Conservation (phyloP, 2,888 invertebrate genomes). For the Xanthorhoe designata region DNA sequence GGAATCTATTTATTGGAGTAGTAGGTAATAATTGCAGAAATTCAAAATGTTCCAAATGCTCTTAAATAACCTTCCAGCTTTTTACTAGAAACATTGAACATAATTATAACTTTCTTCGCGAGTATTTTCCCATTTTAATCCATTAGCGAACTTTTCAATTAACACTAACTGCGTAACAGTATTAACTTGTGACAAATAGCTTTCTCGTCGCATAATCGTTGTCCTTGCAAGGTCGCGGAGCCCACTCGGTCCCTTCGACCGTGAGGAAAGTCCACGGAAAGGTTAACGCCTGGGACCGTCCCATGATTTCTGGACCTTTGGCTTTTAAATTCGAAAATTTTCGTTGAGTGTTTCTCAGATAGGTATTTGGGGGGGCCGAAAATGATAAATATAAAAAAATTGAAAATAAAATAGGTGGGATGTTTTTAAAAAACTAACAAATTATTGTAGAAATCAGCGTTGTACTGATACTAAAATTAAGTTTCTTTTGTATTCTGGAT, state of each 20-base stretch:
- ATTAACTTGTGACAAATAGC: conserved; percentile 31
- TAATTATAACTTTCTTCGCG: background rate
- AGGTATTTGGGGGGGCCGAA: too few relatives aligned
- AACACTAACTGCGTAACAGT: conserved; percentile 16
- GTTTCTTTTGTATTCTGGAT: too few relatives aligned
- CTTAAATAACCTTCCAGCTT: background rate
- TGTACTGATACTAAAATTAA: too few relatives aligned
- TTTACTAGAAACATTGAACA: background rate
- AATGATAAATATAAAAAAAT: too few relatives aligned
- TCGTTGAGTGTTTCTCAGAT: background rate
- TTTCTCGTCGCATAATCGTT: background rate
- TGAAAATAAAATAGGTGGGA: too few relatives aligned
- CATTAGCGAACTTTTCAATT: conserved; percentile 38
- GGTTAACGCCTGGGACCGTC: background rate
- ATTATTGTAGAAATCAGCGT: too few relatives aligned
- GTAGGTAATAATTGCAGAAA: background rate
- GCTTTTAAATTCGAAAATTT: background rate
- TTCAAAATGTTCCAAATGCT: background rate
- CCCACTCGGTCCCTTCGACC: conserved; percentile 15
- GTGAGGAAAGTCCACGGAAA: background rate
- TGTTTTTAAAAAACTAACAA: too few relatives aligned
- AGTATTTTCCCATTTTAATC: conserved; percentile 7
- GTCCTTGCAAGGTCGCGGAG: conserved; percentile 15
- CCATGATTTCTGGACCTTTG: background rate
- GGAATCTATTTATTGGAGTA: too few relatives aligned